Base-by-base conservation (phyloP, 2,113 vertebrate genomes). In the Anoplopoma fimbria region DNA sequence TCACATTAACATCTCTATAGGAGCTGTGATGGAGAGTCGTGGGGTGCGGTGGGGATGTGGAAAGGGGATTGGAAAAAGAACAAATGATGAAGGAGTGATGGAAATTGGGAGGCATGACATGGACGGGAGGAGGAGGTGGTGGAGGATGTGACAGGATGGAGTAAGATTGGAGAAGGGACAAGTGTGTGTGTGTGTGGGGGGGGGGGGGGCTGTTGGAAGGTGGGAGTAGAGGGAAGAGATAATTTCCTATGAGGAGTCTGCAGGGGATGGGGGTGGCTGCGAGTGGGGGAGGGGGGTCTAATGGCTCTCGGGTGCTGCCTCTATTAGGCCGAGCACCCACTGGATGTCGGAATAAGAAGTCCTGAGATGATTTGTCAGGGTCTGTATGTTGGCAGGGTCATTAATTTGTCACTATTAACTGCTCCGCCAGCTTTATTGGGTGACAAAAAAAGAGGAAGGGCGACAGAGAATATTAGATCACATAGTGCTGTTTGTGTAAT, bases 1-100 rank as follows among this genome's bases (percentile, higher is more conserved):
- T 92, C 83, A 88, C 91, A 95, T 95, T 95, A 94, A 78, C 95
- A 95, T 95, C 85, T 94, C 85, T 94, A 94, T 93, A 91, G 93
- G 86, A 79, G 81, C 72, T 38, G 45, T 75, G 86, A 83, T 85
- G 82, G 71, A 89, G 89, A 51, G 82, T 29, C n/a, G 62, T 51
- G 55, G 76, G 73, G 53, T 72, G 72, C 10, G 33, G 2, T 15
- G 19, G 4, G 25, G 10, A 10, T 13, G 51, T 53, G 10, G 4
- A 17, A 17, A 7, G 29, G 47, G 47, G 15, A 15, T n/a, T 47
- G 63, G 36, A 45, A 71, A 76, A 85, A 69, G n/a, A n/a, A 14
- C 69, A 74, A 87, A 67, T 84, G 53, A 88, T 82, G 79, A 86
- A 74, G 77, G 87, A 87, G 87, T 79, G 85, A 90, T 83, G 85